Evolutionary conservation across 2,797 vertebrate genomes (phyloP).

Genomic region (Acanthiza pusilla): DNA sequence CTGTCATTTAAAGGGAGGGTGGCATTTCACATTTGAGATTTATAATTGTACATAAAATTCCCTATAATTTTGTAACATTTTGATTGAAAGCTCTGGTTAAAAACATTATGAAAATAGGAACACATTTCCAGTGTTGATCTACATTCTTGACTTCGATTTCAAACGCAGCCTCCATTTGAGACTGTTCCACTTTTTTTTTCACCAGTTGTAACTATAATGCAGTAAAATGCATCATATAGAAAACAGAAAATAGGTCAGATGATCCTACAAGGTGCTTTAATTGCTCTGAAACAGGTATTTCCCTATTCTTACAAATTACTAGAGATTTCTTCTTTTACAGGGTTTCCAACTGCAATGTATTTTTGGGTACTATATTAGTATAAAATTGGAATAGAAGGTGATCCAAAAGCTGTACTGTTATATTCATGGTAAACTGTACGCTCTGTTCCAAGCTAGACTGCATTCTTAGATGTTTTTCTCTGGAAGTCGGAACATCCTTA

Average conservation of each 20-base stretch:
- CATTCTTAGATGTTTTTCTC: neutral
- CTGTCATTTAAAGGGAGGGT: neutral
- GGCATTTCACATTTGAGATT: neutral
- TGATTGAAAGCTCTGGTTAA: neutral
- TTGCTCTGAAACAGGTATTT: neutral
- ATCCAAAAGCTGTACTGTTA: neutral
- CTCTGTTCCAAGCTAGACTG: neutral
- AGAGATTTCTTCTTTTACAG: neutral
- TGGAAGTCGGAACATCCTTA: neutral
- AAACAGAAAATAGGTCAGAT: neutral
- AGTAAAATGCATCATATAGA: neutral
- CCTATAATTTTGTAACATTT: neutral
- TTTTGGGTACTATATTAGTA: neutral
- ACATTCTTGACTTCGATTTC: neutral
- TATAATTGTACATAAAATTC: neutral
- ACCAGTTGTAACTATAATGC: neutral
- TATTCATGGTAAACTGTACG: neutral
- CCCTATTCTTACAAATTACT: neutral
- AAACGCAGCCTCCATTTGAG: neutral
- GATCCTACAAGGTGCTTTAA: neutral
- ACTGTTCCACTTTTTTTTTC: neutral
- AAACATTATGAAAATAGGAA: neutral
- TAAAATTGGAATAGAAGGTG: neutral
- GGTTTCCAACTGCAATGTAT: neutral
- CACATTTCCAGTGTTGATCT: neutral